Evolutionary conservation across 2,888 invertebrate genomes (phyloP).

Genomic region (Drosophila tanythrix): DNA sequence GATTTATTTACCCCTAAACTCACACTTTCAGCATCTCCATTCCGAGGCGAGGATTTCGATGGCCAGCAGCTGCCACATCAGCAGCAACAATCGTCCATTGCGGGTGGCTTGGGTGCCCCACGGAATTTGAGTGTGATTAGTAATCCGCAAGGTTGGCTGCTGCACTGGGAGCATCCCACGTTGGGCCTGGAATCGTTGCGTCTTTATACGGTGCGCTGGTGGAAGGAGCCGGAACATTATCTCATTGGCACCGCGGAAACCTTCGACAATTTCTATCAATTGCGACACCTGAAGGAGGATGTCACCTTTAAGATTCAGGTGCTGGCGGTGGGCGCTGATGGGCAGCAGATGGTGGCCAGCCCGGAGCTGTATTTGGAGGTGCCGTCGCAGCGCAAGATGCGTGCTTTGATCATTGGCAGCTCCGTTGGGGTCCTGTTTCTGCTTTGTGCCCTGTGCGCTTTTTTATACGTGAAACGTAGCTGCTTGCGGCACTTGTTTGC

Average conservation of each 20-base stretch:
- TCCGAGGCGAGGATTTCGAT: slow-evolving; percentile 58
- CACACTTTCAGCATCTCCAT: slow-evolving; percentile 31
- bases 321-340: slow-evolving; percentile 87
- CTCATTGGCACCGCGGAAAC: slow-evolving; percentile 89
- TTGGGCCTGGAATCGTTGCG: slow-evolving; percentile 87
- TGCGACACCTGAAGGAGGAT: slow-evolving; percentile 90
- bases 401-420: slow-evolving; percentile 90
- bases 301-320: slow-evolving; percentile 91
- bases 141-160: slow-evolving; percentile 90
- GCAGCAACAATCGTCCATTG: slow-evolving; percentile 46
- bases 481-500: slow-evolving; percentile 81
- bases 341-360: slow-evolving; percentile 88
- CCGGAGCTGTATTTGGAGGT: slow-evolving; percentile 88
- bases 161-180: slow-evolving; percentile 90
- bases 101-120: slow-evolving; percentile 85
- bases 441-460: slow-evolving; percentile 88
- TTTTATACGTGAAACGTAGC: slow-evolving; percentile 85
- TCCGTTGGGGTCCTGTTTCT: slow-evolving; percentile 89
- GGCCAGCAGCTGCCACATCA: slow-evolving; percentile 55
- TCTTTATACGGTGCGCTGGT: slow-evolving; percentile 90
- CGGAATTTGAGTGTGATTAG: slow-evolving; percentile 89
- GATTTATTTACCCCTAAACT: background rate
- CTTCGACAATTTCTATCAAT: slow-evolving; percentile 89
- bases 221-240: slow-evolving; percentile 88
- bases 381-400: slow-evolving; percentile 89